Evolutionary conservation across 2,113 vertebrate species (phyloP).

Genomic region (Centropus bengalensis): DNA sequence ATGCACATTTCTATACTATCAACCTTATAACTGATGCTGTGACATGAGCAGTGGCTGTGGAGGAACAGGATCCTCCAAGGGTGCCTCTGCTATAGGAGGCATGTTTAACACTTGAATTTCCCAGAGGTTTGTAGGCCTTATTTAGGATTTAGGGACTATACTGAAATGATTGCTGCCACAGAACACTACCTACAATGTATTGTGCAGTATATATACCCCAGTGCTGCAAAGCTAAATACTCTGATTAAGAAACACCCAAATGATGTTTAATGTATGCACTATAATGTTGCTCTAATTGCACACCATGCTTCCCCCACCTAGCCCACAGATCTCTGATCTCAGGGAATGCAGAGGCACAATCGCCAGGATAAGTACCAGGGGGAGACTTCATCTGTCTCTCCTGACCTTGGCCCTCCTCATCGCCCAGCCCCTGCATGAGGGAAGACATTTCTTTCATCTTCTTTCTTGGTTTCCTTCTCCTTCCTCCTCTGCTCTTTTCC

Average conservation of each 20-base stretch:
- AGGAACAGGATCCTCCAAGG: rapidly evolving
- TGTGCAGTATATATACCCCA: rapidly evolving
- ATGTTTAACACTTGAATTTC: neutral
- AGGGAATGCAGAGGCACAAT: neutral
- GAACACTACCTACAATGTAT: neutral
- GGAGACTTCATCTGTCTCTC: neutral
- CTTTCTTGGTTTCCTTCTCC: neutral
- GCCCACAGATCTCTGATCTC: neutral
- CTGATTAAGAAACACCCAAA: neutral
- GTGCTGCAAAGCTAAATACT: neutral
- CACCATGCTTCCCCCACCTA: rapidly evolving
- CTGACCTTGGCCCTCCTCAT: neutral
- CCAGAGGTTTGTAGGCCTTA: neutral
- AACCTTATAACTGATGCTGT: too few relatives aligned
- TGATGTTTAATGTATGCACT: rapidly evolving
- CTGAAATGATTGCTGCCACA: neutral
- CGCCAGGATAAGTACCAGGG: neutral
- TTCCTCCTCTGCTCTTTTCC: neutral
- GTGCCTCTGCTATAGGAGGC: rapidly evolving
- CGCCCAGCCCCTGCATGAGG: neutral
- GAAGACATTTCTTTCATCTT: neutral
- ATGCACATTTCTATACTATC: rapidly evolving
- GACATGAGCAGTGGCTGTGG: neutral
- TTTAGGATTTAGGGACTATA: rapidly evolving
- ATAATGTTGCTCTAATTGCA: rapidly evolving